A percentile compares a stretch with the other conserved stretches of the same genome.
phyloP scores from a whole-genome alignment of 2,113 vertebrate species.

The Rhinopomastus cyanomelas region DNA sequence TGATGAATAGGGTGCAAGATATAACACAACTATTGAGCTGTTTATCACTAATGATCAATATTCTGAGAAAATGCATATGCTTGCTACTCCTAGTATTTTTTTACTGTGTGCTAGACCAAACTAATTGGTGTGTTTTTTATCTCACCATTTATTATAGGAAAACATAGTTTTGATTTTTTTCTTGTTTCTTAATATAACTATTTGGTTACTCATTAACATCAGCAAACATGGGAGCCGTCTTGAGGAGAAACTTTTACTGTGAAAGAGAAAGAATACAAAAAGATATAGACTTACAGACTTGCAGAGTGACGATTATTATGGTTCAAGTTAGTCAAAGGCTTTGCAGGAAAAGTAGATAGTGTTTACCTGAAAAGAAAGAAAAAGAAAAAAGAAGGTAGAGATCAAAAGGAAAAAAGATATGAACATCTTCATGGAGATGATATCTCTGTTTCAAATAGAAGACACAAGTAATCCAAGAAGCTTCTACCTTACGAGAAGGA shows the following conservation, averaged over 20 bases:
- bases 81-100: neutral
- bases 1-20: conserved; percentile 22
- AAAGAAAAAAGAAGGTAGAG: neutral
- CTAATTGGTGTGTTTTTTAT: neutral
- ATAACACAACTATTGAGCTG: neutral
- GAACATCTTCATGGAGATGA: neutral
- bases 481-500: neutral
- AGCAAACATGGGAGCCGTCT: neutral
- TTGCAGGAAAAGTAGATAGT: neutral
- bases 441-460: neutral
- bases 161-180: neutral
- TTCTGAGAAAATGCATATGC: neutral
- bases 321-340: neutral
- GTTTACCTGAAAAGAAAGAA: neutral
- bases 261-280: neutral
- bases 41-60: neutral
- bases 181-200: neutral
- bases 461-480: neutral
- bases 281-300: neutral
- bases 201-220: neutral
- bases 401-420: neutral
- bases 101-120: neutral
- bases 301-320: neutral
- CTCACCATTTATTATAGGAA: neutral
- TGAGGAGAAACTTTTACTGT: neutral